Evolutionary conservation across 2,888 invertebrate species (phyloP), one percentile per base, ranked within the genome.

Genomic region (Idaea straminata): DNA sequence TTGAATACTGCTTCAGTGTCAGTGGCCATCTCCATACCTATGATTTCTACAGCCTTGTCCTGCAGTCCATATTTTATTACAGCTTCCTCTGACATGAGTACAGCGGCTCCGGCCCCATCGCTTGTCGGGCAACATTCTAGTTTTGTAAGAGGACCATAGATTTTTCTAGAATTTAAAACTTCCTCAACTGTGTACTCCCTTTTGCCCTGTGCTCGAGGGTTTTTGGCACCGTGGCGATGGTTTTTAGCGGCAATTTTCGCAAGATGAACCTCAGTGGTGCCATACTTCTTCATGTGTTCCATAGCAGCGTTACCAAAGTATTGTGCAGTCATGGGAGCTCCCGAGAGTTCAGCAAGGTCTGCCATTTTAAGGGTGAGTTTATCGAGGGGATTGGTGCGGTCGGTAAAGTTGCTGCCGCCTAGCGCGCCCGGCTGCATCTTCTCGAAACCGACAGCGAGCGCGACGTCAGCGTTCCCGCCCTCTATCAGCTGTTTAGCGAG

Each of bases 161-260:
- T 95, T 81, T 94, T 94, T n/a, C 97, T 96, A 0, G 99, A 97
- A 13, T 96, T 95, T 83, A 96, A 91, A 66, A 99, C 97, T 90
- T 99, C 96, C 66, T 99, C 97, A 70, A 99, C 88, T 0, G 96
- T 95, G 83, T 99, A 99, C 82, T 97, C 97, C 72, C 97, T 96
- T 80, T 96, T 96, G 83, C 99, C 98, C 85, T 99, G 99, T 0
- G 99, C 98, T 79, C 98, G 96, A 88, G 99, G 99, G 92, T 99
- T 99, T 83, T 99, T 98, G 0, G 95, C 95, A 5, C 99, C 99
- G 89, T 99, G 99, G 75, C 97, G 96, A 85, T 99, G 99, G 88
- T 99, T 99, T 88, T 99, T 99, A 83, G 96, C 96, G 0, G 99
- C 99, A 80, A 99, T 98, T 91, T 99, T 99, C 0, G 98, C 99